Base-by-base conservation (phyloP, 64 coral and sea anemone genomes). In the Platygyra sinensis region DNA sequence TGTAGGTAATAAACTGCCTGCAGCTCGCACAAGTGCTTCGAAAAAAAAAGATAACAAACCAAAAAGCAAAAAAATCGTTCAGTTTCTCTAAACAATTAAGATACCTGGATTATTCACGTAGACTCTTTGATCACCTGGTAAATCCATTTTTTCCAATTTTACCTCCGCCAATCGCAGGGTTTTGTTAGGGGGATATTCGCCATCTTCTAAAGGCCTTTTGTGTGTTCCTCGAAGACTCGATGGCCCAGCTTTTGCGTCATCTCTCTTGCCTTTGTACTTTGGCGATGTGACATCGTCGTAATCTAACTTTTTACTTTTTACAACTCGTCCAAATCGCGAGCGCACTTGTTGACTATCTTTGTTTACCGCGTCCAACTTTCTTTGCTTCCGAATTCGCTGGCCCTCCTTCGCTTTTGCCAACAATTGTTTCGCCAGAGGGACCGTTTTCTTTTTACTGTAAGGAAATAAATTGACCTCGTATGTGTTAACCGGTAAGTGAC, bases 301-400 rank as follows among this genome's bases (percentile, higher is more conserved):
- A 91, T 99, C 97, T 62, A 95, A 69, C 72, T 96, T 93, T 79
- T 99, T 99, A 50, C 87, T 90, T 62, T 99, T 99, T 38, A 99
- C 97, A 39, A 95, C 87, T 74, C 97, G 97, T 18, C 97, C 97
- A 79, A 88, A 99, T 63, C 97, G 86, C 50, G 97, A 99, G 60
- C 94, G 89, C 77, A 95, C 81, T 88, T 86, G 69, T 76, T 49
- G 72, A 25, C 36, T 60, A 80, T 50, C 79, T 62, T 83, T 86
- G 46, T 86, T 89, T 32, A 71, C 73, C 51, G 82, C 65, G 25
- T 69, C 65, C 81, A 80, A 22, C 18, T 20, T 83, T 79, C 25
- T 96, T 77, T 24, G 86, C 80, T 27, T 60, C 16, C 20, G 80
- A 94, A 69, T 52, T 75, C 76, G 89, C 93, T 94, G 82, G 22